Percentiles rank a stretch among this genome's conserved stretches.
Conservation (phyloP, 2,797 vertebrate species). For the Lophius americanus region DNA sequence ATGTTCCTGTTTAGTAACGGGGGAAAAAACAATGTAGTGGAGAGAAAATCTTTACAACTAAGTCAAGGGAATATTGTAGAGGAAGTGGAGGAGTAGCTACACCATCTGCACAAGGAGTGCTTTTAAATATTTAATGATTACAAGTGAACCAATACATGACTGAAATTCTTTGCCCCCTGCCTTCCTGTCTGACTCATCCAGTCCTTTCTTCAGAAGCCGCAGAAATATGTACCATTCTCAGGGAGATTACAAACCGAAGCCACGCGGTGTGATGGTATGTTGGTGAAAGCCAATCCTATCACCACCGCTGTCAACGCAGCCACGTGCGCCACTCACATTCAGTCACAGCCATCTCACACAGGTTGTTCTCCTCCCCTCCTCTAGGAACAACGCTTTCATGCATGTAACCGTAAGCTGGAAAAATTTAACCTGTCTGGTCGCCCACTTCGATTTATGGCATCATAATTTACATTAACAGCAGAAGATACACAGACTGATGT, state of each 20-base stretch:
- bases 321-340: constrained; percentile 20
- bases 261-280: constrained; percentile 52
- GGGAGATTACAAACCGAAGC: constrained; percentile 56
- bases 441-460: background rate
- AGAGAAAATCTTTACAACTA: constrained; percentile 12
- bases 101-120: constrained; percentile 6
- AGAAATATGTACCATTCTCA: constrained; percentile 62
- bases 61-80: background rate
- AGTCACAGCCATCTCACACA: constrained; percentile 29
- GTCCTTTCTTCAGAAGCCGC: constrained; percentile 50
- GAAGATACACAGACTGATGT: background rate
- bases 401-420: constrained; percentile 17
- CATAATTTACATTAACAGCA: background rate
- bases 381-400: constrained; percentile 37
- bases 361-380: constrained; percentile 23
- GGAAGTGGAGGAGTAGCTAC: constrained; percentile 17
- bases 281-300: constrained; percentile 61
- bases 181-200: constrained; percentile 58
- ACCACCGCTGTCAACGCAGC: constrained; percentile 25
- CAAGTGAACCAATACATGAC: constrained; percentile 40
- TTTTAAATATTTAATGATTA: constrained; percentile 40
- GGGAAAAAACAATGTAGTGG: constrained; percentile 1
- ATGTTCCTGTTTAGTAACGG: constrained; percentile 7
- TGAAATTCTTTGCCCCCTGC: constrained; percentile 30
- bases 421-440: constrained; percentile 7